Percentiles rank a stretch among this genome's conserved stretches.
These are phyloP conservation scores for Globodera rostochiensis DNA, from an alignment of 1,140 invertebrate genomes.

Conservation along the genomic window DNA sequence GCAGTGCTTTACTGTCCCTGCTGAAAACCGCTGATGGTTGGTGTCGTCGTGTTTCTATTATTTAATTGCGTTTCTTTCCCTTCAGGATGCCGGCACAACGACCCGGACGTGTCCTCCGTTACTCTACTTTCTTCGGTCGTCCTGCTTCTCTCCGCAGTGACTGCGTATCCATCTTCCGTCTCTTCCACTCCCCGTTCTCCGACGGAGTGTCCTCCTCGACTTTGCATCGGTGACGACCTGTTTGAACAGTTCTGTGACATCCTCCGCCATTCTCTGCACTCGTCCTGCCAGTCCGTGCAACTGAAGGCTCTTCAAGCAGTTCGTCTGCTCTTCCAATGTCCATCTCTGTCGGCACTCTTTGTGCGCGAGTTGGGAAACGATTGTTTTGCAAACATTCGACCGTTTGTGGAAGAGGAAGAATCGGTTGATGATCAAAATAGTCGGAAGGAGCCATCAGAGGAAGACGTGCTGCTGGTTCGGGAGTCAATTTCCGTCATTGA, in stretches of 20 bases:
- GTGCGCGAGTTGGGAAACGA: slow-evolving; percentile 50
- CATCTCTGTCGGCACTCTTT: slow-evolving; percentile 41
- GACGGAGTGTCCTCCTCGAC: not conserved
- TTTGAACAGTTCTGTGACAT: slow-evolving; percentile 13
- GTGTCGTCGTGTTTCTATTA: slow-evolving; percentile 12
- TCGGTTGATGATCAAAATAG: slow-evolving; percentile 16
- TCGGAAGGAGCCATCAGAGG: slow-evolving; percentile 25
- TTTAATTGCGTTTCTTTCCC: no score
- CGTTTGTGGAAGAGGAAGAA: slow-evolving; percentile 36
- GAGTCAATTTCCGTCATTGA: slow-evolving; percentile 73
- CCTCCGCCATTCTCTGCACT: not conserved
- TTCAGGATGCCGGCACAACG: not conserved
- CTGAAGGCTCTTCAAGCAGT: slow-evolving; percentile 80
- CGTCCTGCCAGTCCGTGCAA: slow-evolving; percentile 69
- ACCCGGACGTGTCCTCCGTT: slow-evolving; percentile 1
- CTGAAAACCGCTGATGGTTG: slow-evolving; percentile 70
- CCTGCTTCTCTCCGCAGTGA: not conserved
- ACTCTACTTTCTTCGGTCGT: slow-evolving; percentile 6
- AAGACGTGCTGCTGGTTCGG: slow-evolving; percentile 56
- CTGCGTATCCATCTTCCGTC: not conserved
- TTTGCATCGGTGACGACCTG: not conserved
- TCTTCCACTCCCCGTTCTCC: not conserved
- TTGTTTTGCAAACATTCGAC: slow-evolving; percentile 53
- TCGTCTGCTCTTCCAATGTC: slow-evolving; percentile 75
- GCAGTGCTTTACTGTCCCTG: slow-evolving; percentile 49